Conservation (phyloP, 2,113 vertebrate genomes). For the Peromyscus californicus region DNA sequence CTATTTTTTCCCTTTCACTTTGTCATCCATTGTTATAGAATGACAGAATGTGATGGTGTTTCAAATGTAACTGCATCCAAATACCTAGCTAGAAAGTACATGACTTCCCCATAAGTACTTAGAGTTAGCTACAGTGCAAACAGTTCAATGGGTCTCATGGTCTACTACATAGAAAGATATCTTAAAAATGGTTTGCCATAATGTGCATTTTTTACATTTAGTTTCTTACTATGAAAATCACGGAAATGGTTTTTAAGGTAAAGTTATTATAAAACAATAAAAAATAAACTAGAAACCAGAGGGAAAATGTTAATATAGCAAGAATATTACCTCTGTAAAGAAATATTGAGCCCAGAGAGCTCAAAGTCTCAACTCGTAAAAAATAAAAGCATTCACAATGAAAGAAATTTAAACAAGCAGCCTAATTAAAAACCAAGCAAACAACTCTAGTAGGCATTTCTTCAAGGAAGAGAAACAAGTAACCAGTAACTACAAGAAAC, state of each 20-base stretch:
- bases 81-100: not conserved
- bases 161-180: not conserved
- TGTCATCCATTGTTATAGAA: not conserved
- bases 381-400: not conserved
- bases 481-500: not conserved
- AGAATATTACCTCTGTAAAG: not conserved
- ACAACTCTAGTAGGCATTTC: not conserved
- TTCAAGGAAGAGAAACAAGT: not conserved
- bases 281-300: not conserved
- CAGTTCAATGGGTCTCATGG: not conserved
- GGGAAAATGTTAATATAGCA: not conserved
- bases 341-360: not conserved
- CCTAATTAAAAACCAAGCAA: not conserved
- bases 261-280: not conserved
- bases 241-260: not conserved
- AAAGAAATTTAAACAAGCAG: not conserved
- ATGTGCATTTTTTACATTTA: not conserved
- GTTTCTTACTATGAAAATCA: not conserved
- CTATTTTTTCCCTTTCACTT: not conserved
- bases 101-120: not conserved
- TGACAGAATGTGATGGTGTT: not conserved
- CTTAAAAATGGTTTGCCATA: not conserved
- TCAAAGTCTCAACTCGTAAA: not conserved
- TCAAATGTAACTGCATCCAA: not conserved
- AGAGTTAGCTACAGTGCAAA: not conserved